Conservation (phyloP, 1,140 invertebrate species). For the Bombus superbus region DNA sequence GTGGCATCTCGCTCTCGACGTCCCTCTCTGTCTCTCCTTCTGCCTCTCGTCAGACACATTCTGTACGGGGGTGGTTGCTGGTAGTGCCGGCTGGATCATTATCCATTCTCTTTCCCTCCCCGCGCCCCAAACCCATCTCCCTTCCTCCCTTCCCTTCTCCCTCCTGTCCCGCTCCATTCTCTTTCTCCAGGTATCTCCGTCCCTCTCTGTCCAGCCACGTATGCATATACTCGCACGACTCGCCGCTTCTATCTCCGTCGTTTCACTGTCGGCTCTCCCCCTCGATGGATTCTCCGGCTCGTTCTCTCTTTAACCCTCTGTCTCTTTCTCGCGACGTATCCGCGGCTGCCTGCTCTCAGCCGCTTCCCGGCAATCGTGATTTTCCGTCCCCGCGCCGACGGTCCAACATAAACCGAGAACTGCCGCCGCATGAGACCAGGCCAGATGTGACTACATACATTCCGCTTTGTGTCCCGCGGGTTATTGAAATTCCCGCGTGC, state of each 20-base stretch:
- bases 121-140: slow-evolving; percentile 23
- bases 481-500: slow-evolving; percentile 75
- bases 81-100: slow-evolving; percentile 64
- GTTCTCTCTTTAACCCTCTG: background rate
- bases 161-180: background rate
- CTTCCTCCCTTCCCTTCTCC: background rate
- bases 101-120: slow-evolving; percentile 59
- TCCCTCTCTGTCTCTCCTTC: slow-evolving; percentile 1
- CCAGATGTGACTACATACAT: slow-evolving; percentile 78
- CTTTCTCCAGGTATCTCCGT: background rate
- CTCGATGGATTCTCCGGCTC: slow-evolving; percentile 1
- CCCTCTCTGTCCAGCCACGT: background rate
- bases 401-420: slow-evolving; percentile 75
- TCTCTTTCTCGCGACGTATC: slow-evolving; percentile 17
- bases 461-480: slow-evolving; percentile 78
- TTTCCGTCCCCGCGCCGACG: slow-evolving; percentile 73
- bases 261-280: background rate
- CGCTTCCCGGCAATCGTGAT: slow-evolving; percentile 71
- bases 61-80: slow-evolving; percentile 59
- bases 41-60: slow-evolving; percentile 41
- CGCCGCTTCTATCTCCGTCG: slow-evolving; percentile 6
- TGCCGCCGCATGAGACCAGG: slow-evolving; percentile 75
- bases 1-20: background rate
- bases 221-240: slow-evolving; percentile 7
- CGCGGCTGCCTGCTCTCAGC: slow-evolving; percentile 31